These are phyloP conservation scores for Tarsius wallacei DNA, from an alignment of 2,797 vertebrate species.

Conservation along the genomic window DNA sequence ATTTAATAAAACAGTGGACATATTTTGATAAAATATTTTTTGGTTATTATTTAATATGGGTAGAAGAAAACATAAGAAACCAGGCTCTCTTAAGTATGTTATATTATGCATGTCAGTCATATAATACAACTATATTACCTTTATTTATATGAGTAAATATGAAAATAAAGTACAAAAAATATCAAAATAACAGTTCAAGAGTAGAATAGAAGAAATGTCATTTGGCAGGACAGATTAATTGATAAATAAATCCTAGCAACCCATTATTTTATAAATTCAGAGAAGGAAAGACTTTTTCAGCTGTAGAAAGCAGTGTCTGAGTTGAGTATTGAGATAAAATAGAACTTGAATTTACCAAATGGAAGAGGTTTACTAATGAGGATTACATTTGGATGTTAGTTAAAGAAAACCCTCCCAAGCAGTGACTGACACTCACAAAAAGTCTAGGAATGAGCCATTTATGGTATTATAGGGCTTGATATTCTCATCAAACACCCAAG, in stretches of 20 bases:
- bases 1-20: not conserved
- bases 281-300: not conserved
- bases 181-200: conserved; percentile 18
- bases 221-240: not conserved
- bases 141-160: conserved; percentile 30
- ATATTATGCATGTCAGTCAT: not conserved
- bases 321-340: conserved; percentile 28
- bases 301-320: conserved; percentile 38
- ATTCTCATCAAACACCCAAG: not conserved
- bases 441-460: not conserved
- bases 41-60: not conserved
- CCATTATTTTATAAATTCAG: not conserved
- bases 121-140: not conserved
- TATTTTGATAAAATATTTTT: conserved; percentile 62
- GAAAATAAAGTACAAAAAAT: conserved; percentile 13
- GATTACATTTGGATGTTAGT: not conserved
- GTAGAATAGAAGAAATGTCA: conserved; percentile 19
- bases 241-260: conserved; percentile 2
- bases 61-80: conserved; percentile 36
- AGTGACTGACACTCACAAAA: not conserved
- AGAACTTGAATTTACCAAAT: conserved; percentile 63
- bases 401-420: conserved; percentile 22
- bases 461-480: not conserved
- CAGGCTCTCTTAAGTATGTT: conserved; percentile 9
- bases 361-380: conserved; percentile 23